Base-by-base conservation (phyloP, 2,888 invertebrate species). In the Ophonus ardosiacus region DNA sequence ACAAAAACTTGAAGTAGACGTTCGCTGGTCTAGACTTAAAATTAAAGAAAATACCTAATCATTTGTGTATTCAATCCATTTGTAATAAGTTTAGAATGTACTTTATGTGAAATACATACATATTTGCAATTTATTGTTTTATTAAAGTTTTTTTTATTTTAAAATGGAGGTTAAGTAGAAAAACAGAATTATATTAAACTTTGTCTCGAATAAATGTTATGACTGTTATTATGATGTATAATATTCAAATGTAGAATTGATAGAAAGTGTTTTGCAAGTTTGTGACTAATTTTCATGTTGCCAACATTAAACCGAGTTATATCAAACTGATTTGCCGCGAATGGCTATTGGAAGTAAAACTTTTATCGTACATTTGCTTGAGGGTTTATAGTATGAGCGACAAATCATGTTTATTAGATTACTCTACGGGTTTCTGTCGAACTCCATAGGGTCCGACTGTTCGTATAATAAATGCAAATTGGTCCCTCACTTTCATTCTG, bases 371-470 rank as follows among this genome's bases (percentile, higher is more conserved):
- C 74, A 43, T 56, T 74, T 74, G 51, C 74, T 43, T 74, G 13
- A 74, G 51, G 74, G 74, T 21, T 51, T 51, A 51, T 51, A 43
- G 51, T 51, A 74, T 74, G 74, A 74, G 74, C 74, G 74, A 74
- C 74, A 74, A 74, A 74, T 74, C 74, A 74, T 74, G 74, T 74
- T 74, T 74, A 74, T 74, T 74, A 74, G 74, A 74, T 74, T 74
- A 74, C 74, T 74, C 74, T 74, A 74, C 74, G 74, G 74, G 74
- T 74, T 74, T 74, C 74, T 74, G 74, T 74, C 74, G 74, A 74
- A 74, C 43, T 74, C 74, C 74, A 74, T 74, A 74, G 74, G 74
- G 74, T 51, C 51, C 74, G 17, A 74, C 74, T 74, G 74, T 74
- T 40, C 74, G 74, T 43, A 74, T 51, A 74, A 74, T 74, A 74